Evolutionary conservation across 2,797 vertebrate species (phyloP).

Genomic region (Pachyuromys duprasi): DNA sequence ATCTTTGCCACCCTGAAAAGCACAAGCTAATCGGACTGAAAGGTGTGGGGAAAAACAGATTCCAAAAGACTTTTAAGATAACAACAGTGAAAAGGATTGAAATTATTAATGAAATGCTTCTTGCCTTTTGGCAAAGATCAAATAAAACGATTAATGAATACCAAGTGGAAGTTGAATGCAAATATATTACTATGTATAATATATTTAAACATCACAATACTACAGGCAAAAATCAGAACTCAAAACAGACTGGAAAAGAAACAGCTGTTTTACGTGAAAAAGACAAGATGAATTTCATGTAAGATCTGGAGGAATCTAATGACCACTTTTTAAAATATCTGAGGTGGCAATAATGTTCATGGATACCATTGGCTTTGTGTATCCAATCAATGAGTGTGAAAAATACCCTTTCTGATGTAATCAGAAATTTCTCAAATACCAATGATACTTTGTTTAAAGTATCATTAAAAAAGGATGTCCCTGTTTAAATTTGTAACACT

Average conservation of each 20-base stretch:
- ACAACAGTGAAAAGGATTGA: not conserved
- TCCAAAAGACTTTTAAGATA: not conserved
- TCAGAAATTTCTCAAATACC: not conserved
- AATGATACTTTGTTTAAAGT: not conserved
- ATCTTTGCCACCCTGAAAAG: not conserved
- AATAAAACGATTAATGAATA: not conserved
- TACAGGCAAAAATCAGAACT: not conserved
- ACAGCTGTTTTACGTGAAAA: not conserved
- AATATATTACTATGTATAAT: not conserved
- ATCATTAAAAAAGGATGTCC: not conserved
- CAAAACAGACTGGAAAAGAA: not conserved
- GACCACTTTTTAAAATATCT: not conserved
- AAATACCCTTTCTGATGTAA: not conserved
- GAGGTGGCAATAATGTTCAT: too few relatives aligned
- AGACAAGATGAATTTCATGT: not conserved
- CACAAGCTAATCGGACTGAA: not conserved
- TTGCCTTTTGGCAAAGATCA: not conserved
- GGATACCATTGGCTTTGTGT: not conserved
- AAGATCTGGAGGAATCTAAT: not conserved
- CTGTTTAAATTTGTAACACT: not conserved
- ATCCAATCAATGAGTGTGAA: not conserved
- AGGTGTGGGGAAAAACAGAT: not conserved
- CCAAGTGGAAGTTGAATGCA: not conserved
- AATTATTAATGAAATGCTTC: not conserved
- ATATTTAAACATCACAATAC: not conserved